Evolutionary conservation across 2,113 vertebrate genomes (phyloP).

Genomic region (Chroicocephalus ridibundus): DNA sequence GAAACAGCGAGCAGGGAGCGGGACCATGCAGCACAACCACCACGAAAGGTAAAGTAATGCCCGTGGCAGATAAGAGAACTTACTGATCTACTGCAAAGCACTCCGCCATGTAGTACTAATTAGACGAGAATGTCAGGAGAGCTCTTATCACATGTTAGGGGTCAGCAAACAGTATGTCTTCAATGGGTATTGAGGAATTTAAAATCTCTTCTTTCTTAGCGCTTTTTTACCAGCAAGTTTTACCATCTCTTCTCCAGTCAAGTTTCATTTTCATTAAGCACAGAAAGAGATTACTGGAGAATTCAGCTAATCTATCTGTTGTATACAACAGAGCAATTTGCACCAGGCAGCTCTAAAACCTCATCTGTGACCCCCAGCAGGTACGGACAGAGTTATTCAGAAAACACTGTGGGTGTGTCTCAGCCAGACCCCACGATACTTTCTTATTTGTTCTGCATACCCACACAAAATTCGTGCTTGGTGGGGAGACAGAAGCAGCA

Average conservation of each 20-base stretch:
- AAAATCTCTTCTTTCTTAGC: not conserved
- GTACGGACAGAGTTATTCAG: not conserved
- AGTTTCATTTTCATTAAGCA: not conserved
- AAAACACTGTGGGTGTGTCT: not conserved
- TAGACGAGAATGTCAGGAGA: not conserved
- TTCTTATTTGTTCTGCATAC: not conserved
- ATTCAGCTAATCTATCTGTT: not conserved
- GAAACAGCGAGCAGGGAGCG: not conserved
- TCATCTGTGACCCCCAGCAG: not conserved
- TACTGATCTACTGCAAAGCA: not conserved
- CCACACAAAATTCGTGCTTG: not conserved
- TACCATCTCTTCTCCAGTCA: not conserved
- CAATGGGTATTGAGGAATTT: not conserved
- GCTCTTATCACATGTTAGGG: not conserved
- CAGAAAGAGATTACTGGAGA: not conserved
- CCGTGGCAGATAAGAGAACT: not conserved
- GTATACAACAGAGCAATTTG: not conserved
- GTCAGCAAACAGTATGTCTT: not conserved
- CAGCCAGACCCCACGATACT: not conserved
- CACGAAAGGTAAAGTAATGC: not conserved
- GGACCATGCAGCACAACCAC: not conserved
- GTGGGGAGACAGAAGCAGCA: not conserved
- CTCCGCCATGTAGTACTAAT: not conserved
- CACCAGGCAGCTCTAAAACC: not conserved
- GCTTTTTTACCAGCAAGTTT: not conserved